Percentiles rank a stretch among this genome's conserved stretches.
Evolutionary conservation across 2,113 vertebrate species (phyloP).

Genomic region (Bujurquina vittata): DNA sequence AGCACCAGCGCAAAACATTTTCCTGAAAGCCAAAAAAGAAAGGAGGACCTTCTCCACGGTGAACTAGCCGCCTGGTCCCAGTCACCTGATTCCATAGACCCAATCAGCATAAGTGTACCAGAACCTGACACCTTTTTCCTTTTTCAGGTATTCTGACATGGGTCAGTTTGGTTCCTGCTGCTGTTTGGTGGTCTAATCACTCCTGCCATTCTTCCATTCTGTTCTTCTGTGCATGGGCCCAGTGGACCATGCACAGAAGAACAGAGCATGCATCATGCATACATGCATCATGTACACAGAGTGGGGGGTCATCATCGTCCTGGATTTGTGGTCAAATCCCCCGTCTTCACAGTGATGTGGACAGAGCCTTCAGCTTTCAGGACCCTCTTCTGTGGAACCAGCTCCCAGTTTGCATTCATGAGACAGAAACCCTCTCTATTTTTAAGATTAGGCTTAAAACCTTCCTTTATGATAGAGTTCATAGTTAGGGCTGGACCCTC

Average conservation of each 20-base stretch:
- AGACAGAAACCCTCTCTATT: too few relatives aligned
- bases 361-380: too few relatives aligned
- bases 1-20: not conserved
- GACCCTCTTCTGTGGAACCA: too few relatives aligned
- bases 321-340: not conserved
- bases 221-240: not conserved
- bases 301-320: not conserved
- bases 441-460: too few relatives aligned
- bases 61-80: not conserved
- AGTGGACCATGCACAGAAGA: too few relatives aligned
- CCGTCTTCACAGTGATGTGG: not conserved
- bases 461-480: too few relatives aligned
- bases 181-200: not conserved
- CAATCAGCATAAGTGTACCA: not conserved
- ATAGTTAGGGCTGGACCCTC: too few relatives aligned
- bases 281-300: not conserved
- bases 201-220: not conserved
- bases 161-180: not conserved
- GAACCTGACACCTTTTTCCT: not conserved
- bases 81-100: not conserved
- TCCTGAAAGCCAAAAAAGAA: not conserved
- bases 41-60: not conserved
- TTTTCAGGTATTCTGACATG: not conserved
- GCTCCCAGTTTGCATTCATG: too few relatives aligned
- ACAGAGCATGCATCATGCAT: too few relatives aligned